A percentile compares a stretch with the other conserved stretches of the same genome.
Conservation (phyloP, 92 coral and sea anemone species). For the Muricea muricata region DNA sequence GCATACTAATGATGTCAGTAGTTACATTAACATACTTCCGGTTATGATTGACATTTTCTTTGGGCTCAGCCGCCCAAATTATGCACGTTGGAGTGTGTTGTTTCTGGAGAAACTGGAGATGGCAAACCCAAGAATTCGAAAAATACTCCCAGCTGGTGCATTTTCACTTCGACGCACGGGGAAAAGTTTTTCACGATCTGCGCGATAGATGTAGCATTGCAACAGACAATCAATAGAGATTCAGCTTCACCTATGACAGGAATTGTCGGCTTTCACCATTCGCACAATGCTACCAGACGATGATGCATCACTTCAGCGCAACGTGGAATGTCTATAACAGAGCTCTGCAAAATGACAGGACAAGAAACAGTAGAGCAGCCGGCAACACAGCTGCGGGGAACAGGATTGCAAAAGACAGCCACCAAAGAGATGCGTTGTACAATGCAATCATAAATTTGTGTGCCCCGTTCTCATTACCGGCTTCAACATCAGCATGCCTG, state of each 20-base stretch:
- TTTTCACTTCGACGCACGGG: slow-evolving; percentile 24
- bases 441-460: slow-evolving; percentile 29
- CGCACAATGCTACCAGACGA: slow-evolving; percentile 16
- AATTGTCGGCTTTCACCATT: slow-evolving; percentile 27
- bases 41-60: not conserved
- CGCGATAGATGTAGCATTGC: slow-evolving; percentile 11
- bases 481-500: not conserved
- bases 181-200: slow-evolving; percentile 23
- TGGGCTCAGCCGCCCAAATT: not conserved
- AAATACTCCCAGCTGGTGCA: not conserved
- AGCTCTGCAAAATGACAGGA: slow-evolving; percentile 20
- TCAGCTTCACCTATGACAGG: slow-evolving; percentile 34
- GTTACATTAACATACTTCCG: slow-evolving; percentile 18
- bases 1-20: not conserved
- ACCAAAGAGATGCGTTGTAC: slow-evolving; percentile 20
- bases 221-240: slow-evolving; percentile 20
- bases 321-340: slow-evolving; percentile 29
- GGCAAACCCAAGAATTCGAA: not conserved
- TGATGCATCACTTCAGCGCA: slow-evolving; percentile 10
- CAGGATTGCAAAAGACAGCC: slow-evolving; percentile 20
- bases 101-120: slow-evolving; percentile 8
- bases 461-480: not conserved
- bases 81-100: slow-evolving; percentile 21
- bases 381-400: not conserved
- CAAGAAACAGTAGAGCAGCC: slow-evolving; percentile 18